phyloP scores from a whole-genome alignment of 1,140 invertebrate species.

The Ganaspis sp. region DNA sequence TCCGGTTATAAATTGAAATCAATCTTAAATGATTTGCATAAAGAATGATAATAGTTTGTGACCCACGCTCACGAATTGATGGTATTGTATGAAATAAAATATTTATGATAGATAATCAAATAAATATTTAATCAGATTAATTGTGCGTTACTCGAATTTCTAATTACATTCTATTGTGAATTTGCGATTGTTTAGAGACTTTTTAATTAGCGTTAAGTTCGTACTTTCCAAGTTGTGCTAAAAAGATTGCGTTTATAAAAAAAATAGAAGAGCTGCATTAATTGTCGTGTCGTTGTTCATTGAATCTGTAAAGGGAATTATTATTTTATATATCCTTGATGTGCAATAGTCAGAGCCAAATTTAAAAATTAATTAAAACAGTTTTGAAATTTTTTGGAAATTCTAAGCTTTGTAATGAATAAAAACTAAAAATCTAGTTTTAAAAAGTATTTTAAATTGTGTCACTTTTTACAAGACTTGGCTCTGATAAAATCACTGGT shows the following conservation, averaged over 20 bases:
- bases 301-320: slow-evolving; percentile 6
- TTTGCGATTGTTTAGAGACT: slow-evolving; percentile 7
- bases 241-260: not conserved
- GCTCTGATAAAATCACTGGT: slow-evolving; percentile 20
- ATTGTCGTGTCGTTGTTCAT: slow-evolving; percentile 5
- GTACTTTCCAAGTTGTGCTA: not conserved
- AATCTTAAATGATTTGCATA: slow-evolving; percentile 3
- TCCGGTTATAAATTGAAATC: slow-evolving; percentile 44
- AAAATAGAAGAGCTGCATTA: not conserved
- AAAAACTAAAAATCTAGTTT: not conserved
- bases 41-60: slow-evolving; percentile 2
- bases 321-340: slow-evolving; percentile 14
- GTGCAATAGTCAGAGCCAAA: slow-evolving; percentile 10
- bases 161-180: not conserved
- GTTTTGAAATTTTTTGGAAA: too few relatives aligned
- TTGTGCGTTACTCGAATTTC: slow-evolving; percentile 3
- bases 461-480: not conserved
- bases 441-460: too few relatives aligned
- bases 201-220: slow-evolving; percentile 3
- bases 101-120: slow-evolving; percentile 25
- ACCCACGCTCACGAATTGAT: slow-evolving; percentile 18
- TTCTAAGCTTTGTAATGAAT: not conserved
- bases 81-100: slow-evolving; percentile 26
- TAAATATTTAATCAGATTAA: slow-evolving; percentile 12
- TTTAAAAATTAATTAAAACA: not conserved